phyloP scores from a whole-genome alignment of 2,797 vertebrate species.

The Simalia tracyae region DNA sequence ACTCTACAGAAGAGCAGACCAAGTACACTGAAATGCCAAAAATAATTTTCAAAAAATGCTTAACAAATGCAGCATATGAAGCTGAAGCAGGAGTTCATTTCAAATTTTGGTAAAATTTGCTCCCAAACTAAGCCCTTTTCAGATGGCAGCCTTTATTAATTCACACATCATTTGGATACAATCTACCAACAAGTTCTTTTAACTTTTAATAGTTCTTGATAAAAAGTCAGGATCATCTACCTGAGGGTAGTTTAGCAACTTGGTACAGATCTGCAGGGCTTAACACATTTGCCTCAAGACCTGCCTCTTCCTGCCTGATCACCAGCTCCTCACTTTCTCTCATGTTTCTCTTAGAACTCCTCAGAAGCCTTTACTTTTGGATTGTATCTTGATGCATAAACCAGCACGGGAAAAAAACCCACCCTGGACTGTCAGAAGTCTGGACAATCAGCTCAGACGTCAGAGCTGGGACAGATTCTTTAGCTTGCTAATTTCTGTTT shows the following conservation, averaged over 20 bases:
- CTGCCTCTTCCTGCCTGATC: conserved; percentile 26
- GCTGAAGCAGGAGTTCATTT: not conserved
- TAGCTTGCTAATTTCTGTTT: conserved; percentile 79
- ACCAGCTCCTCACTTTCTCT: conserved; percentile 50
- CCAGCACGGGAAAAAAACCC: not conserved
- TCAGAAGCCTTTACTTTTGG: conserved; percentile 62
- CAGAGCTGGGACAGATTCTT: conserved; percentile 71
- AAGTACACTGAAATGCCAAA: conserved; percentile 67
- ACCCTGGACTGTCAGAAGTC: conserved; percentile 47
- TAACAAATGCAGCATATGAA: not conserved
- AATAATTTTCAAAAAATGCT: conserved; percentile 5
- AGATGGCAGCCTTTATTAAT: conserved; percentile 48
- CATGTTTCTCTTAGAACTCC: conserved; percentile 50
- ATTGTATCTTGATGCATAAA: conserved; percentile 57
- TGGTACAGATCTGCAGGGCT: conserved; percentile 50
- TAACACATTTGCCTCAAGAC: conserved; percentile 49
- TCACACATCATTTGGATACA: conserved; percentile 70
- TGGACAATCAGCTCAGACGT: conserved; percentile 62
- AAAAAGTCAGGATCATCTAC: conserved; percentile 53
- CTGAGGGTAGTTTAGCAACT: conserved; percentile 59
- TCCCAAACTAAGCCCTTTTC: not conserved
- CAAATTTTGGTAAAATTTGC: not conserved
- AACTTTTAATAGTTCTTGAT: conserved; percentile 62
- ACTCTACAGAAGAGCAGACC: conserved; percentile 38
- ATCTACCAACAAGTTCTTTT: conserved; percentile 63